A percentile compares a stretch with the other conserved stretches of the same genome.
phyloP scores from a whole-genome alignment of 2,888 invertebrate species.

The Nephrotoma flavescens region DNA sequence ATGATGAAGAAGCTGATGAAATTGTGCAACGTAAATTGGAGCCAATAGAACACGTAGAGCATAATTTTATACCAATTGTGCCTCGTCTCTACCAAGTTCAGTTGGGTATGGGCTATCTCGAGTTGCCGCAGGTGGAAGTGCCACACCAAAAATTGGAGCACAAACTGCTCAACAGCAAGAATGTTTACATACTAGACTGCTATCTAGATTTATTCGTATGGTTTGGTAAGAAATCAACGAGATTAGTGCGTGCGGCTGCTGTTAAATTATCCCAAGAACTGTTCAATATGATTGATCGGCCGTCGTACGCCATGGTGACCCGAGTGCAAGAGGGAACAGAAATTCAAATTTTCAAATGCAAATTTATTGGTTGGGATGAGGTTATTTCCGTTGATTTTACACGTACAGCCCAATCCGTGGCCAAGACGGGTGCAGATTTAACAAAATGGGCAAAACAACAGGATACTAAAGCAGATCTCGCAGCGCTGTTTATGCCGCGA shows the following conservation, averaged over 20 bases:
- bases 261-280: slow-evolving; percentile 94
- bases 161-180: slow-evolving; percentile 68
- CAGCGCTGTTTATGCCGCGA: slow-evolving; percentile 88
- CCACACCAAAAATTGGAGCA: slow-evolving; percentile 62
- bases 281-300: slow-evolving; percentile 84
- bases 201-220: slow-evolving; percentile 89
- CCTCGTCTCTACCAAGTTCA: slow-evolving; percentile 88
- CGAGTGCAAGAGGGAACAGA: slow-evolving; percentile 86
- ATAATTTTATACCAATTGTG: slow-evolving; percentile 23
- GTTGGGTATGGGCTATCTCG: slow-evolving; percentile 96
- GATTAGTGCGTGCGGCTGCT: slow-evolving; percentile 88
- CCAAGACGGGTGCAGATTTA: slow-evolving; percentile 89
- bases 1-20: slow-evolving; percentile 17
- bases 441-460: slow-evolving; percentile 81
- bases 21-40: slow-evolving; percentile 34
- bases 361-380: slow-evolving; percentile 97
- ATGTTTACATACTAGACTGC: slow-evolving; percentile 94
- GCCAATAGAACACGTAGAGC: slow-evolving; percentile 27
- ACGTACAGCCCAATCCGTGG: slow-evolving; percentile 92
- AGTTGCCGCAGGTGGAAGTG: slow-evolving; percentile 83
- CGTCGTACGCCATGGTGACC: slow-evolving; percentile 75
- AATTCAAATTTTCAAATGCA: slow-evolving; percentile 88
- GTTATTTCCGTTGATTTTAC: slow-evolving; percentile 98
- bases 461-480: slow-evolving; percentile 84
- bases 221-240: slow-evolving; percentile 96